Percentiles rank a stretch among this genome's conserved stretches.
These are phyloP conservation scores for Pachypsylla venusta DNA, from an alignment of 1,140 invertebrate genomes.

Conservation along the genomic window DNA sequence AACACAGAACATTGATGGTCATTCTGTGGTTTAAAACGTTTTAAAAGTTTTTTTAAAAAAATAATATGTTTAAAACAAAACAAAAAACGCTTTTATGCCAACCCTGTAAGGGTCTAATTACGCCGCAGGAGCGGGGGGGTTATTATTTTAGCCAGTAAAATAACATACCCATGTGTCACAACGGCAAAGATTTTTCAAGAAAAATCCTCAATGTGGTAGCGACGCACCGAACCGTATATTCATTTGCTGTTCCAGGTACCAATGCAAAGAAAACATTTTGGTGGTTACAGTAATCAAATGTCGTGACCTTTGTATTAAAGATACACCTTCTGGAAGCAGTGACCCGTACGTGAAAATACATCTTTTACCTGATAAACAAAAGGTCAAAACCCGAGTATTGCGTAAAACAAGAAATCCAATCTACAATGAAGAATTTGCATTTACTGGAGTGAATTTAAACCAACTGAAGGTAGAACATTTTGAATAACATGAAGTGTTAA, in stretches of 20 bases:
- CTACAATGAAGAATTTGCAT: slow-evolving; percentile 93
- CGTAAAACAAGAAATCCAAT: slow-evolving; percentile 82
- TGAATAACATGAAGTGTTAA: no score
- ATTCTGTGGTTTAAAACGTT: no score
- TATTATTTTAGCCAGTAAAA: no score
- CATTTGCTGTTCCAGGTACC: slow-evolving; percentile 47
- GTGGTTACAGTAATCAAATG: slow-evolving; percentile 83
- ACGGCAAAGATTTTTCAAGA: background rate
- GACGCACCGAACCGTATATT: background rate
- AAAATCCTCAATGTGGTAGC: background rate
- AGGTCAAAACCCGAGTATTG: slow-evolving; percentile 85
- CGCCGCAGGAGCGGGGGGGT: no score
- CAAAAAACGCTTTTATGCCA: no score
- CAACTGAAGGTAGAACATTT: slow-evolving; percentile 53
- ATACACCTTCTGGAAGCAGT: slow-evolving; percentile 43
- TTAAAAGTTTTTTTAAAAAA: no score
- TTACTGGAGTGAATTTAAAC: slow-evolving; percentile 75
- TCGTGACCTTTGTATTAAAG: slow-evolving; percentile 62
- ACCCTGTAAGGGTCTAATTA: no score
- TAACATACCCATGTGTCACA: no score
- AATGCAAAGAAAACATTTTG: slow-evolving; percentile 73
- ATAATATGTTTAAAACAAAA: no score
- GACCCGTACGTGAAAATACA: slow-evolving; percentile 94
- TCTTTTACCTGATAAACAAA: slow-evolving; percentile 83
- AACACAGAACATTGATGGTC: no score